Conservation (phyloP, 92 coral and sea anemone species). For the Ricordea florida region DNA sequence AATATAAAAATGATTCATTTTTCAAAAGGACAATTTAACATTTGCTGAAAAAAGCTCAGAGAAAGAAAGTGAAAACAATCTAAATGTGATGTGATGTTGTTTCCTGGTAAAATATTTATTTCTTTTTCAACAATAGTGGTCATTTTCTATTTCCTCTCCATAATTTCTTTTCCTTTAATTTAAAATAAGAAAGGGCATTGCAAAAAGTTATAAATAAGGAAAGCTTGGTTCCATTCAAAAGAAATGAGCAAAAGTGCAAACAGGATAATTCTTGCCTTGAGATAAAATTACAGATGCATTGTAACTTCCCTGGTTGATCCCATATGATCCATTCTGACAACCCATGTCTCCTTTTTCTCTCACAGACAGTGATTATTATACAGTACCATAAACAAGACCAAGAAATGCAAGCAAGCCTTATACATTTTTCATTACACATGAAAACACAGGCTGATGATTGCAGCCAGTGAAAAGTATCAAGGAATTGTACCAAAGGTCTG, state of each 20-base stretch:
- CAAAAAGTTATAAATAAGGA: too few relatives aligned
- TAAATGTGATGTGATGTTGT: too few relatives aligned
- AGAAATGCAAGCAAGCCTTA: neutral
- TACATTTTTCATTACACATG: neutral
- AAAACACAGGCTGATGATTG: neutral
- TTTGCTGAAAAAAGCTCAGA: too few relatives aligned
- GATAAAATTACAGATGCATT: neutral
- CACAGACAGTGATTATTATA: too few relatives aligned
- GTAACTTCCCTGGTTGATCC: constrained; percentile 23
- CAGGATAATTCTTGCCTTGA: neutral
- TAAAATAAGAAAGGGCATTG: neutral
- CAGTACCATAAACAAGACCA: neutral
- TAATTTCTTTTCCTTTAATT: neutral
- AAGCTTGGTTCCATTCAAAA: neutral
- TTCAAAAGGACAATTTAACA: too few relatives aligned
- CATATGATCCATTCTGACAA: constrained; percentile 37
- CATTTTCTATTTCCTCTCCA: neutral
- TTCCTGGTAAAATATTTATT: neutral
- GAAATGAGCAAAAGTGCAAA: neutral
- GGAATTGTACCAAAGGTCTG: neutral
- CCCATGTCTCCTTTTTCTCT: too few relatives aligned
- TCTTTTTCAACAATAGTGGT: neutral
- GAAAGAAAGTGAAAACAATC: too few relatives aligned
- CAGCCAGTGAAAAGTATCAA: constrained; percentile 13
- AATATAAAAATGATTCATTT: too few relatives aligned